Conservation (phyloP, 2,888 invertebrate species). For the Eubasilissa splendida region DNA sequence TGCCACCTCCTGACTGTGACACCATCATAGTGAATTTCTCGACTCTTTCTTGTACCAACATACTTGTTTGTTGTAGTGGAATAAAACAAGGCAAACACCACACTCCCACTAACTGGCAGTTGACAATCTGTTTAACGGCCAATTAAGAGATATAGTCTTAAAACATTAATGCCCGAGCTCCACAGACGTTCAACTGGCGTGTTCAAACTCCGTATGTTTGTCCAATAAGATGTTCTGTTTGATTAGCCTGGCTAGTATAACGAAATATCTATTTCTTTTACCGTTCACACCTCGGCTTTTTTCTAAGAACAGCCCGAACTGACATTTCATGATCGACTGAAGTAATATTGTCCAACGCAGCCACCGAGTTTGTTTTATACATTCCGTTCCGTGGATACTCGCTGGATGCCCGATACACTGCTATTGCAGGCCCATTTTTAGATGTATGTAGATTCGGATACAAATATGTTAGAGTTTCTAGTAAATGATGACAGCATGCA, state of each 20-base stretch:
- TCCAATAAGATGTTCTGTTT: constrained; percentile 11
- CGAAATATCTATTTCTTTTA: neutral
- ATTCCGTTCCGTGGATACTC: constrained; percentile 18
- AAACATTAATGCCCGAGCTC: constrained; percentile 35
- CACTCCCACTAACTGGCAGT: constrained; percentile 41
- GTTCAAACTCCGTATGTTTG: constrained; percentile 1
- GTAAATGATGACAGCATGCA: too few relatives aligned
- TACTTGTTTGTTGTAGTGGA: neutral
- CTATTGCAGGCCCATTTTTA: too few relatives aligned
- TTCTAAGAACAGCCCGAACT: constrained; percentile 36
- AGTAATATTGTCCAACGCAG: neutral
- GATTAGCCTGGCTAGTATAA: neutral
- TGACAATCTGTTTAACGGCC: constrained; percentile 40
- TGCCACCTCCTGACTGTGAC: too few relatives aligned
- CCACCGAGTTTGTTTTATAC: constrained; percentile 35
- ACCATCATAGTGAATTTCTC: too few relatives aligned
- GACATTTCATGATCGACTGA: neutral
- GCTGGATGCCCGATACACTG: neutral
- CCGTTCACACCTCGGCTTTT: constrained; percentile 41
- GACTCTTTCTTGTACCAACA: too few relatives aligned
- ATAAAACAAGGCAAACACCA: constrained; percentile 35
- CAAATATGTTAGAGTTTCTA: too few relatives aligned
- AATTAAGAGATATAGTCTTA: constrained; percentile 47
- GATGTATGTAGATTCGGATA: too few relatives aligned
- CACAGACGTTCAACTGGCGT: constrained; percentile 30